Base-by-base conservation (phyloP, 2,113 vertebrate genomes). In the Onychorhynchus coronatus region DNA sequence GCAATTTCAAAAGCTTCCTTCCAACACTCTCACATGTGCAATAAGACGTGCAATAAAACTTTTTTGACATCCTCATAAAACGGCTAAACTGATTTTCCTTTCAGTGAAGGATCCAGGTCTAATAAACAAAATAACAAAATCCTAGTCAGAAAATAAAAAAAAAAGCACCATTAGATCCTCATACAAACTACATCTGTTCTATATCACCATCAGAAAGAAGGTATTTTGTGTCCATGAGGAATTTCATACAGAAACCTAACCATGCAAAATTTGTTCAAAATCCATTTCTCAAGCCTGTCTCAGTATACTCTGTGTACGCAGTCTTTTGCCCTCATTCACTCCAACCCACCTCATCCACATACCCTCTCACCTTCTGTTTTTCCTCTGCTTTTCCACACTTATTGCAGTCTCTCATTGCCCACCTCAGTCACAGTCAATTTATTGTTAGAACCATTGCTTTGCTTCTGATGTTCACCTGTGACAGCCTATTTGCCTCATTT, bases 1-100 rank as follows among this genome's bases (percentile, higher is more conserved):
- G 14, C 1, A 4, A 23, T 30, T 65, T 65, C 46, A 53, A 42
- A 73, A 70, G 42, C 52, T 83, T 85, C 6, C 16, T 85, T 55
- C 21, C 47, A 56, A 35, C 5, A 25, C 6, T 42, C 14, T 65
- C 28, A 33, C 0, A 0, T 49, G 12, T 74, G 5, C 13, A 63
- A 55, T 93, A 66, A 67, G 12, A n/a, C 23, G 53, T 2, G n/a
- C n/a, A n/a, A n/a, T n/a, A n/a, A n/a, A 61, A 56, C 2, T 8
- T 49, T 59, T 72, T 62, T 71, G 44, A 9, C 19, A 5, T 61
- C 8, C 7, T 62, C 5, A 22, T 65, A 16, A 66, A 86, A 53
- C 16, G 5, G 52, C 35, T 65, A 39, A 67, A 52, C 14, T 52
- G 9, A 28, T 77, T 80, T 83, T 65, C 17, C 41, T 56, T 52